Evolutionary conservation across 2,113 vertebrate species (phyloP), one percentile per base, ranked within the genome.

Genomic region (Spea multiplicata): DNA sequence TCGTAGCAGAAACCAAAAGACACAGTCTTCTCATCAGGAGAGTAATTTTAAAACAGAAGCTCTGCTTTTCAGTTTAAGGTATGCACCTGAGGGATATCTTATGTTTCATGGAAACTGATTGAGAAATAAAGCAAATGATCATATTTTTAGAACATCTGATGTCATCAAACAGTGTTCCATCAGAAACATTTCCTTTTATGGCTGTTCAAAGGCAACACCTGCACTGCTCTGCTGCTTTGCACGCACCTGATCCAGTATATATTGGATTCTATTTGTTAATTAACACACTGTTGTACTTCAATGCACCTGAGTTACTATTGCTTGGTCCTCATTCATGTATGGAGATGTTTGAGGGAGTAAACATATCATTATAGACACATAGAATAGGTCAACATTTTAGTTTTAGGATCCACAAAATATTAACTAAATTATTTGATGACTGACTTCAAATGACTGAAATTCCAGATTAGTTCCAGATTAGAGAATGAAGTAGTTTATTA

Each of bases 31-130:
- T 80, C 78, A 74, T 73, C 78, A 80, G 8, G 6, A 74, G 53
- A 44, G 64, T 73, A 67, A 74, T 74, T 74, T 62, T 61, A 74
- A 80, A 74, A 80, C 71, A 74, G 78, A 74, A 80, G 78, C 71
- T 80, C 78, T 80, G 78, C 78, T 80, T 74, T 80, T 80, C 65
- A 80, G 78, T 44, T 80, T 80, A 80, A 68, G 52, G 47, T 72
- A 50, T 73, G 70, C 17, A 74, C 78, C 78, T 61, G 71, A 49
- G 78, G 78, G 78, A 80, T 68, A 68, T 30, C 62, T 74, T 80
- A 74, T 59, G 74, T 74, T 80, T 80, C 53, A 45, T 49, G 64
- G 70, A 80, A 73, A 67, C 71, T 52, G 72, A 55, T 61, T 74
- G 52, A 59, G 71, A 74, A 74, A 80, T 66, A 47, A 13, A 45